Evolutionary conservation across 2,888 invertebrate species (phyloP), one percentile per base, ranked within the genome.

Genomic region (Euplexia lucipara): DNA sequence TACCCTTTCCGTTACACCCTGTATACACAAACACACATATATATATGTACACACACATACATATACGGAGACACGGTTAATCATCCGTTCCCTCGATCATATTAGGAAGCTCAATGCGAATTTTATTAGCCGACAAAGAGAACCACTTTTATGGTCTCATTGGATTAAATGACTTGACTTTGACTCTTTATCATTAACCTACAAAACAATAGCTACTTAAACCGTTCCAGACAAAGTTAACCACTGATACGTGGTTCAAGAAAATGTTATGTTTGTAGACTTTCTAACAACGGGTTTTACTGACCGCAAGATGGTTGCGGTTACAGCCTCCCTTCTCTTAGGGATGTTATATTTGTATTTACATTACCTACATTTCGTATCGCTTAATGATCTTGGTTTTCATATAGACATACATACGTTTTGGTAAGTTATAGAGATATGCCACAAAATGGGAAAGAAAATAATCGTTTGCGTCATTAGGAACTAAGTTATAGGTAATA

Each of bases 291-390:
- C 59, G 52, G 63, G 4, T 62, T 71, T 75, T 61, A 20, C 26
- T 20, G 30, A 78, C 88, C 88, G 37, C 85, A 87, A 86, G 76
- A 76, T 20, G 77, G 64, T 85, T 87, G 86, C 45, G 85, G 88
- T 83, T 35, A 32, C 74, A 51, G 18, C 66, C 34, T 59, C 68
- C 61, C 48, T 58, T 35, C 61, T 35, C 61, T 57, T 76, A 14
- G 4, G 53, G 57, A 67, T 70, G 37, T 54, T 65, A 52, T 57
- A 35, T 69, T 37, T 52, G 57, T 62, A 53, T 66, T 68, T 60
- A 75, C 62, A 53, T 69, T 62, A 39, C 47, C 52, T 61, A 39
- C 47, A 56, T 61, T 63, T 58, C 49, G 59, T 60, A 20, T 49
- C 26, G 18, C 7, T 8, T 69, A 45, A 69, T 47, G 32, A 47